phyloP scores from a whole-genome alignment of 2,888 invertebrate genomes.

The Strigamia maritima region DNA sequence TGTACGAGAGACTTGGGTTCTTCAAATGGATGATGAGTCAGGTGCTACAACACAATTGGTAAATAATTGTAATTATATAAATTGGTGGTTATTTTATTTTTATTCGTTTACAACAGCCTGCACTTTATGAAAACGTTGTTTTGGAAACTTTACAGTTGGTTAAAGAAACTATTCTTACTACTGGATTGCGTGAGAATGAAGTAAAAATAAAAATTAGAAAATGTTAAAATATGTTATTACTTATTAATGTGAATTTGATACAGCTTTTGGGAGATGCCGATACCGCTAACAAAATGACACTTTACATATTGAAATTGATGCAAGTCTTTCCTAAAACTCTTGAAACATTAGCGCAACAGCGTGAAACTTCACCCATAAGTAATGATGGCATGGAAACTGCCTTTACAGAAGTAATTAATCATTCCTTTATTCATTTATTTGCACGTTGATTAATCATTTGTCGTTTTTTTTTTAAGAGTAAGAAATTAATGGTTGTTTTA shows the following conservation, averaged over 20 bases:
- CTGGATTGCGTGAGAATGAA: constrained; percentile 64
- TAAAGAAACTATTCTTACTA: constrained; percentile 68
- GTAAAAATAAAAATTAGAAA: constrained; percentile 29
- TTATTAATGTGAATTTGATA: not conserved
- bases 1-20: constrained; percentile 72
- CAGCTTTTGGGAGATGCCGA: not conserved
- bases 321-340: constrained; percentile 31
- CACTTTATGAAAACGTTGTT: constrained; percentile 68
- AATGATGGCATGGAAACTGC: not conserved
- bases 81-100: constrained; percentile 2
- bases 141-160: constrained; percentile 65
- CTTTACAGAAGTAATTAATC: not conserved
- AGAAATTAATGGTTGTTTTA: constrained; percentile 70
- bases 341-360: constrained; percentile 5
- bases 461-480: constrained; percentile 48
- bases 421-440: not conserved
- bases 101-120: constrained; percentile 57
- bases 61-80: constrained; percentile 46
- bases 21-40: constrained; percentile 76
- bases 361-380: not conserved
- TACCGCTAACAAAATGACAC: not conserved
- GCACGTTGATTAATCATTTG: not conserved
- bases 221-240: not conserved
- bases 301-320: constrained; percentile 14
- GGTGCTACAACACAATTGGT: constrained; percentile 81